Evolutionary conservation across 2,113 vertebrate genomes (phyloP), one percentile per base, ranked within the genome.

Genomic region (Bubalus kerabau): DNA sequence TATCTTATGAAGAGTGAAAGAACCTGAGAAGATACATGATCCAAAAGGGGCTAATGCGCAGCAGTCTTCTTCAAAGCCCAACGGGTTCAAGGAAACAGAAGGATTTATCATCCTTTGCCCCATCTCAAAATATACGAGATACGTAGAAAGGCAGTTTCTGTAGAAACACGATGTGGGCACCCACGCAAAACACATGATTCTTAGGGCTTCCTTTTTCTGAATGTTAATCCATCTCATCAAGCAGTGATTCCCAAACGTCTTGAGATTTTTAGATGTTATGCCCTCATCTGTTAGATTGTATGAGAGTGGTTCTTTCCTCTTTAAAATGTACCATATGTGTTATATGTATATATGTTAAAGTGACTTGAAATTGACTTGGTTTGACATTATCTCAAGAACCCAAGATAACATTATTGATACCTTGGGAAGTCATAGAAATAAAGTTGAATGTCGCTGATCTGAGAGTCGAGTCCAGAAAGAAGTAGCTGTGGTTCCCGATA

Each of bases 301-400:
- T 92, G 21, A 60, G 80, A 56, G 30, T 94, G 64, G 54, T 30
- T 54, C 60, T 76, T 32, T 84, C 78, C 59, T 95, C 83, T 95
- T 89, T 32, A 62, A 94, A 97, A 92, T 96, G 97, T 87, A 97
- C 56, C 85, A 43, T 96, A 96, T 96, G 95, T 97, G 95, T 95
- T 76, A 76, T 84, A 54, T 97, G 95, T 97, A 94, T 94, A 64
- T 95, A 60, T 89, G 92, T 97, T 97, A 94, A 91, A 94, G 57
- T 94, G 83, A 96, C 88, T 96, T 97, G 94, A 97, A 91, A 48
- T 95, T 60, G 56, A 85, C 57, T 93, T 91, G 59, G 80, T 87
- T 50, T 96, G 86, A 90, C 60, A 59, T 95, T 76, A 57, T 91
- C 91, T 90, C 93, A 76, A 86, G 54, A 92, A 76, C 56, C 78